Percentiles rank a stretch among this genome's conserved stretches.
Evolutionary conservation across 64 coral and sea anemone genomes (phyloP).

Genomic region (Pachyseris speciosa): DNA sequence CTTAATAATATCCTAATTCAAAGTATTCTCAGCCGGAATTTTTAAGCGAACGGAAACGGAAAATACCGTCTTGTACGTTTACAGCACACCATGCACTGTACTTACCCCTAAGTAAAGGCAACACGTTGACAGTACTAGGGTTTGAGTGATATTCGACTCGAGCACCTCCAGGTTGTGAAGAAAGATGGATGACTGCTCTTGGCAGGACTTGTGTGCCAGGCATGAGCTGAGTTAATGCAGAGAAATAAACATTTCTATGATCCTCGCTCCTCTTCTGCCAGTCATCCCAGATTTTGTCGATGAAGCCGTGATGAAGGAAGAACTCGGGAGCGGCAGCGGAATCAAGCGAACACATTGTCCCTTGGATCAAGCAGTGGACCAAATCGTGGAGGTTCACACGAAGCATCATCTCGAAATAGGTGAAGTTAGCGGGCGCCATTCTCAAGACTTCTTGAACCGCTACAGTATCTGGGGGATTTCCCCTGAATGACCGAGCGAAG

Average conservation of each 20-base stretch:
- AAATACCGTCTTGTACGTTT: too few species aligned
- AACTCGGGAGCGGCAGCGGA: slow-evolving; percentile 65
- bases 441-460: slow-evolving; percentile 57
- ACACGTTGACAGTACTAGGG: neutral
- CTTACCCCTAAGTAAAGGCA: slow-evolving; percentile 11
- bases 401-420: slow-evolving; percentile 71
- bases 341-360: slow-evolving; percentile 63
- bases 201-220: slow-evolving; percentile 16
- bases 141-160: slow-evolving; percentile 17
- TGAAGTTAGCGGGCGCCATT: slow-evolving; percentile 12
- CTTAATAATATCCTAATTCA: too few species aligned
- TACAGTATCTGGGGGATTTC: slow-evolving; percentile 68
- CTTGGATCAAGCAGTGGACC: slow-evolving; percentile 38
- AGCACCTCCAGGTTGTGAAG: slow-evolving; percentile 3
- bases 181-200: neutral
- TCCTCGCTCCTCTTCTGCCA: slow-evolving; percentile 41
- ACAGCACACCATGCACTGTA: neutral
- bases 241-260: slow-evolving; percentile 39
- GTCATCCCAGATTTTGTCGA: slow-evolving; percentile 63
- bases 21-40: too few species aligned
- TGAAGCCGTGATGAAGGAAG: slow-evolving; percentile 64
- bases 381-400: slow-evolving; percentile 26
- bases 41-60: too few species aligned
- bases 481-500: slow-evolving; percentile 60
- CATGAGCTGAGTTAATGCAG: neutral